Base-by-base conservation (phyloP, 2,888 invertebrate species). In the Diloba caeruleocephala region DNA sequence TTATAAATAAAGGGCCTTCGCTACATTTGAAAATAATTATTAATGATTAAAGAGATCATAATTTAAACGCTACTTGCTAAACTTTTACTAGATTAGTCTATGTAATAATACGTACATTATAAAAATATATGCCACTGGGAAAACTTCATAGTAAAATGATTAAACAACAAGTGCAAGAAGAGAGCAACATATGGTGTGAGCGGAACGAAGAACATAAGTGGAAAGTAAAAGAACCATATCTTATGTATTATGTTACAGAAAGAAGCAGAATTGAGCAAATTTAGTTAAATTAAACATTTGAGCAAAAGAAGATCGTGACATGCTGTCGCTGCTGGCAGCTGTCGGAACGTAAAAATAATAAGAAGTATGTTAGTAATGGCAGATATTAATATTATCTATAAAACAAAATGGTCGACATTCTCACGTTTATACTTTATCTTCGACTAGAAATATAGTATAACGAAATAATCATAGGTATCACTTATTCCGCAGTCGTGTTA, bases 11-110 rank as follows among this genome's bases (percentile, higher is more conserved):
- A 79, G 83, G 82, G 85, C 84, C 48, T 62, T 61, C 85, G 42
- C 86, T 87, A 85, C 84, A 85, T 75, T 87, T 84, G 86, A 89
- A 92, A 90, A 89, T 89, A 90, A 92, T 92, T 92, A 92, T 92
- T 92, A 93, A 87, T 91, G 91, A 92, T 92, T 93, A 93, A n/a
- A 93, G 93, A 93, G 93, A 93, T 93, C 93, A 93, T 92, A 92
- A 88, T 91, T 91, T 90, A 90, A 72, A 87, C 83, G 78, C 89
- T 92, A 92, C 83, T 78, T 82, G 75, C 90, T 92, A 90, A 84
- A 82, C 71, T 76, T 87, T 89, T 82, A 82, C 87, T 91, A 91
- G 76, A 90, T 91, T 92, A 93, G 87, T 91, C 87, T 91, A 90
- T 71, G 68, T 78, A 82, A 80, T 82, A 85, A 86, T 87, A 89